These are phyloP conservation scores for Cichladusa arquata DNA, from an alignment of 2,113 vertebrate genomes.

Conservation along the genomic window DNA sequence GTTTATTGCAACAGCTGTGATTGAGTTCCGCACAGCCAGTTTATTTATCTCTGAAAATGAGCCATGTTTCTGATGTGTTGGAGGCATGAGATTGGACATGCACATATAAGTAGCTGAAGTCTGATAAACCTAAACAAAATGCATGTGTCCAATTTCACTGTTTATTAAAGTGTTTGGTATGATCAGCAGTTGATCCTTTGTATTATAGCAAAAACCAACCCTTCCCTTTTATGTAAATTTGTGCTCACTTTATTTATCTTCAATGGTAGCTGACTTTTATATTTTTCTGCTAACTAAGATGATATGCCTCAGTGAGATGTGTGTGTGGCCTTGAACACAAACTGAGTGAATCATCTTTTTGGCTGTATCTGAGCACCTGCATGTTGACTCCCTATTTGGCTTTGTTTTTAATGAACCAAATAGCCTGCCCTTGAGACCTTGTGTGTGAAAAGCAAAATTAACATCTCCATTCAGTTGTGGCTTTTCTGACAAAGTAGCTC, in stretches of 20 bases:
- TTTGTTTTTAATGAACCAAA: neutral
- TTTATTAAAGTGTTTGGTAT: neutral
- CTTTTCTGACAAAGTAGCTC: neutral
- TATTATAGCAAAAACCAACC: fast-evolving
- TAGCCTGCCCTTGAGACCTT: neutral
- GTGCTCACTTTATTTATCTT: neutral
- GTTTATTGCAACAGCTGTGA: neutral
- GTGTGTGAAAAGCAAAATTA: neutral
- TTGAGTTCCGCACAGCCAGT: neutral
- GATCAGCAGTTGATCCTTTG: neutral
- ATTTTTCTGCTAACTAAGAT: neutral
- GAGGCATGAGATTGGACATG: neutral
- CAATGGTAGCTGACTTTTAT: neutral
- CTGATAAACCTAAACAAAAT: neutral
- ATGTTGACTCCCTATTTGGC: neutral
- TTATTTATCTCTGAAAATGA: conserved; percentile 15
- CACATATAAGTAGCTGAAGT: neutral
- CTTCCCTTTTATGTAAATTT: neutral
- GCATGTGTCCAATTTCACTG: neutral
- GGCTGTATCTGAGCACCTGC: neutral
- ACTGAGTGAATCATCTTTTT: conserved; percentile 25
- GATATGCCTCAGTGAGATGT: neutral
- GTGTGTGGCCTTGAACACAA: neutral
- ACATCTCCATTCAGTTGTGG: neutral
- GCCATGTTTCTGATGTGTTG: neutral